A percentile compares a stretch with the other conserved stretches of the same genome.
phyloP scores from a whole-genome alignment of 2,113 vertebrate genomes.

The Stegostoma tigrinum region DNA sequence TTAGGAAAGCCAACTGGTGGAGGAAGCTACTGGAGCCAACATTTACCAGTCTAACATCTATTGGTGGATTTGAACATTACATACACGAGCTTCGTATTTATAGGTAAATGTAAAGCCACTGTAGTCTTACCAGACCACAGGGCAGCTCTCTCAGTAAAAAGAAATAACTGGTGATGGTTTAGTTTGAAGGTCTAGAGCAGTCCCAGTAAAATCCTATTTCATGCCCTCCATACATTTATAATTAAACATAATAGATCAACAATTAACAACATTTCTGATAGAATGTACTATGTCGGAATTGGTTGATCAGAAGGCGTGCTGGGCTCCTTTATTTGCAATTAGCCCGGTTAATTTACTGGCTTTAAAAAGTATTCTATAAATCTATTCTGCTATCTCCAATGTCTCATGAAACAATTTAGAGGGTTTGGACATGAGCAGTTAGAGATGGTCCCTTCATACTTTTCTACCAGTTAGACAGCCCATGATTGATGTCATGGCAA shows the following conservation, averaged over 20 bases:
- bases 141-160: no score
- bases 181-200: no score
- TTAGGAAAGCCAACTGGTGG: not conserved
- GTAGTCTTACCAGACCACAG: no score
- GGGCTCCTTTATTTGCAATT: not conserved
- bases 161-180: no score
- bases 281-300: not conserved
- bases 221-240: not conserved
- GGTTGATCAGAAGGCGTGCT: not conserved
- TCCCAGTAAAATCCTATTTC: not conserved
- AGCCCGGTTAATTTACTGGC: not conserved
- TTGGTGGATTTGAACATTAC: not conserved
- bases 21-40: not conserved
- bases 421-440: not conserved
- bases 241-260: not conserved
- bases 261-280: not conserved
- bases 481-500: not conserved
- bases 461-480: not conserved
- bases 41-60: not conserved
- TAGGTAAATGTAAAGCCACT: no score
- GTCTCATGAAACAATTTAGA: not conserved
- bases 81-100: no score
- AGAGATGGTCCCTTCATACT: not conserved
- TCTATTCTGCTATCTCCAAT: not conserved
- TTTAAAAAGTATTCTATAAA: not conserved